These are phyloP conservation scores for Liopterus haemorrhoidalis DNA, from an alignment of 2,888 invertebrate genomes.

Conservation along the genomic window DNA sequence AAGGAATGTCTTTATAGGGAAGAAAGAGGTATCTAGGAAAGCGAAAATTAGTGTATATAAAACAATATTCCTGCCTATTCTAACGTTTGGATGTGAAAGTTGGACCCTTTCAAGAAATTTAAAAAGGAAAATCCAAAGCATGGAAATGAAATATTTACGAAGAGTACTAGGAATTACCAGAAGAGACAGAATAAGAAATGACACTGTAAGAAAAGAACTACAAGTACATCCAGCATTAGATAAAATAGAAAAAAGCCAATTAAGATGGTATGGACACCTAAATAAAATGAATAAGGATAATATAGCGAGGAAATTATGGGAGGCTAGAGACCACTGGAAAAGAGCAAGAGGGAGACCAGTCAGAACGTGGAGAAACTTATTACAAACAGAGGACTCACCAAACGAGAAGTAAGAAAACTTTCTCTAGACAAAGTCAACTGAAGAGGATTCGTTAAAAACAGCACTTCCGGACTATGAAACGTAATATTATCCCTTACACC, in stretches of 20 bases:
- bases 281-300: background rate
- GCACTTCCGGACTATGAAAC: too few species aligned
- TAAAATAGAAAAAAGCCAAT: background rate
- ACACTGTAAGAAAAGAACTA: background rate
- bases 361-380: conserved; percentile 5
- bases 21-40: background rate
- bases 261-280: conserved; percentile 1
- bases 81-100: background rate
- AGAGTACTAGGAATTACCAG: background rate
- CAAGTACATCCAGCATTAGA: background rate
- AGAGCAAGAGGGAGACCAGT: conserved; percentile 1
- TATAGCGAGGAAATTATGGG: background rate
- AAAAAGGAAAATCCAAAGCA: background rate
- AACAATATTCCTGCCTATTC: background rate
- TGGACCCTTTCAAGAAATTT: background rate
- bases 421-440: too few species aligned
- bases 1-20: background rate
- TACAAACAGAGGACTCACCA: too few species aligned
- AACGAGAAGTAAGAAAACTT: too few species aligned
- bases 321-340: background rate
- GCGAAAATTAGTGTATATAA: background rate
- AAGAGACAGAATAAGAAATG: background rate
- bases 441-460: too few species aligned
- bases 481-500: too few species aligned
- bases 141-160: background rate